A percentile compares a stretch with the other conserved stretches of the same genome.
Evolutionary conservation across 2,888 invertebrate genomes (phyloP).

Genomic region (Aphodius sticticus): DNA sequence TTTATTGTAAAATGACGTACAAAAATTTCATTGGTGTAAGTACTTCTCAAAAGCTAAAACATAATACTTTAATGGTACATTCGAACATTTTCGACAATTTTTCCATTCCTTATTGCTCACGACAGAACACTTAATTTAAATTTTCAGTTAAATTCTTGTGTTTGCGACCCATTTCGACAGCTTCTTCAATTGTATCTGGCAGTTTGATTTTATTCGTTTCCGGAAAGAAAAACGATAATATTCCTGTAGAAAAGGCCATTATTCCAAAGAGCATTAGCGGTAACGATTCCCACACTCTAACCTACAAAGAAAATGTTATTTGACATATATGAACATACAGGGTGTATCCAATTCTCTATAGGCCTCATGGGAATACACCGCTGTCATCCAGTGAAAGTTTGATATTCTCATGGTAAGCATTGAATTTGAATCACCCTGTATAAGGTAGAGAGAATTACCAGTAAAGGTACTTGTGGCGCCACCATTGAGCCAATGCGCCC

Average conservation of each 20-base stretch:
- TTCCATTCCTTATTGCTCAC: neutral
- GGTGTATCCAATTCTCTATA: too few species aligned
- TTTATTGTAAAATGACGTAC: neutral
- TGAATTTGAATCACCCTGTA: neutral
- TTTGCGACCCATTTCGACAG: conserved; percentile 55
- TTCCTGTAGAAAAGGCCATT: conserved; percentile 65
- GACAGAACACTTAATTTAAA: neutral
- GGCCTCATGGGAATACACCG: too few species aligned
- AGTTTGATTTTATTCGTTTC: conserved; percentile 69
- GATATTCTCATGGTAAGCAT: neutral
- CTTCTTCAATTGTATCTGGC: conserved; percentile 70
- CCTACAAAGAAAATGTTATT: conserved; percentile 54
- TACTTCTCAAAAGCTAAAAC: conserved; percentile 19
- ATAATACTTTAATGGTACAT: neutral
- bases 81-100: neutral
- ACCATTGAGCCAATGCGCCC: conserved; percentile 74
- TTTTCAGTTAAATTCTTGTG: neutral
- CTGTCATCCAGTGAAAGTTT: too few species aligned
- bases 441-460: conserved; percentile 59
- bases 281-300: conserved; percentile 61
- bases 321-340: neutral
- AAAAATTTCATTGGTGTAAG: conserved; percentile 18
- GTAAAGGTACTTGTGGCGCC: conserved; percentile 74
- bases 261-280: conserved; percentile 69
- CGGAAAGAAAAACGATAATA: conserved; percentile 67